A percentile compares a stretch with the other conserved stretches of the same genome.
Conservation (phyloP, 2,113 vertebrate species). For the Galeopterus variegatus region DNA sequence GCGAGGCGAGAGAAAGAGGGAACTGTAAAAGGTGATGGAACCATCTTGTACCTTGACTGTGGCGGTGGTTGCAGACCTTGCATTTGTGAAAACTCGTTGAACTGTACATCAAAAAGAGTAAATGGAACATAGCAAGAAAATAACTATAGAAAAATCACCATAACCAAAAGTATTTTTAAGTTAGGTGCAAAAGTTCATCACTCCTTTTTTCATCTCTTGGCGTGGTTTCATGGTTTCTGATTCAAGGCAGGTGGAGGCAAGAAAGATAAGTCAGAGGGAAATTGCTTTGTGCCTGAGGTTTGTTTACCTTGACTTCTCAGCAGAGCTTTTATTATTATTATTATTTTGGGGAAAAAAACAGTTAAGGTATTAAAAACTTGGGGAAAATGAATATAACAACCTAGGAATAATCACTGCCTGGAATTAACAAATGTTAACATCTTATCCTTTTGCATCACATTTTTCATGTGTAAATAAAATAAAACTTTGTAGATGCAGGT, state of each 20-base stretch:
- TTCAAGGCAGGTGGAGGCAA: neutral
- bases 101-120: neutral
- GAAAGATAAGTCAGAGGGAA: neutral
- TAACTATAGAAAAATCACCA: neutral
- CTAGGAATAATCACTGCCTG: neutral
- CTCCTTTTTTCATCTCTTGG: neutral
- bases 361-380: conserved; percentile 2
- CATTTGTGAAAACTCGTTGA: neutral
- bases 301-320: neutral
- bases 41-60: neutral
- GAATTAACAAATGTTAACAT: neutral
- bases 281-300: neutral
- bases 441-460: neutral
- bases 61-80: neutral
- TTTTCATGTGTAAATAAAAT: conserved; percentile 25
- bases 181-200: neutral
- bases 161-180: conserved; percentile 37
- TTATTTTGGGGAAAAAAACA: neutral
- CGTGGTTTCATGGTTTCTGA: neutral
- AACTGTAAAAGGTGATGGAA: neutral
- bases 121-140: neutral
- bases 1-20: accelerated
- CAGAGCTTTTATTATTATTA: neutral
- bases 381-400: neutral
- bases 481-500: neutral